Percentiles rank a stretch among this genome's conserved stretches.
Evolutionary conservation across 2,113 vertebrate species (phyloP).

Genomic region (Girardinichthys multiradiatus): DNA sequence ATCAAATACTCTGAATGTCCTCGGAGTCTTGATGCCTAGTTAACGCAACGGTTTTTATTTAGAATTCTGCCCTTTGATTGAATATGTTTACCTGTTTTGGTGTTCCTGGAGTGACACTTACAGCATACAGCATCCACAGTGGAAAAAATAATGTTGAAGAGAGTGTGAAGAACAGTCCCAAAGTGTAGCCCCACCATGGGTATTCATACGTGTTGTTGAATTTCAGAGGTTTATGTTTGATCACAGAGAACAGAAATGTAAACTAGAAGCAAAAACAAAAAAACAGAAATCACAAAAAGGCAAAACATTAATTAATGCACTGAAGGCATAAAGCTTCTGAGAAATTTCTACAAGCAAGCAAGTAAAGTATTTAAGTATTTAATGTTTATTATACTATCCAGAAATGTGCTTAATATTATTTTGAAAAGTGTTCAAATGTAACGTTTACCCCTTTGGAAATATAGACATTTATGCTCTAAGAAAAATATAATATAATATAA

Average conservation of each 20-base stretch:
- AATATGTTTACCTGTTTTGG: conserved; percentile 71
- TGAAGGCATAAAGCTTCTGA: not conserved
- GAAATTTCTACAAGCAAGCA: too few relatives aligned
- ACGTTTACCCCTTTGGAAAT: too few relatives aligned
- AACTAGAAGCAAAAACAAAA: conserved; percentile 42
- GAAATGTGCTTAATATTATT: too few relatives aligned
- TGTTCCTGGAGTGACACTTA: conserved; percentile 74
- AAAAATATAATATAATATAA: too few relatives aligned
- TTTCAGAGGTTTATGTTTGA: conserved; percentile 78
- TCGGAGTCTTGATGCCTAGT: not conserved
- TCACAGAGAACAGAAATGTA: conserved; percentile 76
- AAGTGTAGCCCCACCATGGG: conserved; percentile 81
- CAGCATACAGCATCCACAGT: conserved; percentile 75
- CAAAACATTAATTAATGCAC: too few relatives aligned
- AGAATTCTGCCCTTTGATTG: too few relatives aligned
- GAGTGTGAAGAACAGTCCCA: conserved; percentile 80
- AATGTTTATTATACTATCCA: too few relatives aligned
- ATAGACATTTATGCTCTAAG: too few relatives aligned
- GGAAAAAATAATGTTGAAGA: conserved; percentile 81
- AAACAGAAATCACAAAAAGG: not conserved
- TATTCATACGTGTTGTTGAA: conserved; percentile 82
- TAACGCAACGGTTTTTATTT: too few relatives aligned
- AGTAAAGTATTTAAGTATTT: too few relatives aligned
- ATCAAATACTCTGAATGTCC: not conserved
- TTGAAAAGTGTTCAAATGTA: too few relatives aligned